A percentile compares a stretch with the other conserved stretches of the same genome.
phyloP scores from a whole-genome alignment of 1,140 invertebrate genomes.

The Megalopta genalis region DNA sequence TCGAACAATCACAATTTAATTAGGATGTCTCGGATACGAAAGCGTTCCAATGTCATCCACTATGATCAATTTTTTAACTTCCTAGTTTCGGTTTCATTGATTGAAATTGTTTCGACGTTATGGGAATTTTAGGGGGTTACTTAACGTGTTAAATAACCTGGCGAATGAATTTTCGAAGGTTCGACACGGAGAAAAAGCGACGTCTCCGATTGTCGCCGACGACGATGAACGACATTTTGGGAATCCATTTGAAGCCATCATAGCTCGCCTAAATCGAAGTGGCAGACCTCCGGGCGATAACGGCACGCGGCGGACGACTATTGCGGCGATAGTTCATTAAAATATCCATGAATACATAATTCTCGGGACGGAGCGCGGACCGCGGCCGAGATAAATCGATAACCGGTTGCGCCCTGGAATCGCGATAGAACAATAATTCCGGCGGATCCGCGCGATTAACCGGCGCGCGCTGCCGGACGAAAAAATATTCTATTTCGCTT shows the following conservation, averaged over 20 bases:
- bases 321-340: constrained; percentile 43
- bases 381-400: constrained; percentile 6
- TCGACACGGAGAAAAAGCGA: neutral
- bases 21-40: too few relatives aligned
- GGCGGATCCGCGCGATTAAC: constrained; percentile 26
- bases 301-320: constrained; percentile 4
- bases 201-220: neutral
- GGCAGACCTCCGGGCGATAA: constrained; percentile 32
- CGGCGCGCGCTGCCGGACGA: neutral
- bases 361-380: neutral
- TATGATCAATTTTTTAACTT: too few relatives aligned
- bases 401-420: neutral
- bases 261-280: constrained; percentile 24
- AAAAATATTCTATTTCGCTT: constrained; percentile 41
- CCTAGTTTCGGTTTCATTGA: too few relatives aligned
- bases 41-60: too few relatives aligned
- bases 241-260: constrained; percentile 32
- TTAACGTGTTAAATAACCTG: too few relatives aligned
- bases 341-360: constrained; percentile 50
- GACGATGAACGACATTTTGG: neutral
- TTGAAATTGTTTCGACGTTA: too few relatives aligned
- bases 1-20: too few relatives aligned
- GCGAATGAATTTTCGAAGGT: too few relatives aligned
- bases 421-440: constrained; percentile 30
- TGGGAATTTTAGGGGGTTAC: too few relatives aligned